Percentiles rank a stretch among this genome's conserved stretches.
phyloP scores from a whole-genome alignment of 1,140 invertebrate genomes.

The Cotesia chilonis region DNA sequence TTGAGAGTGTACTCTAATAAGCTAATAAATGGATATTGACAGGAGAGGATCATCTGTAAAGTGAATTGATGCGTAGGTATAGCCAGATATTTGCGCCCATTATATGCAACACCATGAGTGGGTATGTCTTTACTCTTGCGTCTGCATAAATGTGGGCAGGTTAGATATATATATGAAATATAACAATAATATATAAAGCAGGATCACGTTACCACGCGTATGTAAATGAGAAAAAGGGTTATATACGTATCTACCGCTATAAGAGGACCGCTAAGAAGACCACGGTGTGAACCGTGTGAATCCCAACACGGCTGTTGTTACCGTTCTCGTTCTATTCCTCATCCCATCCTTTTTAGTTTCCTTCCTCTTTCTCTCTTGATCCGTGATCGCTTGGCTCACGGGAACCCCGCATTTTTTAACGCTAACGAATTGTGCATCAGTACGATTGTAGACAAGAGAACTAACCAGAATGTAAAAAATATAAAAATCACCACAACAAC shows the following conservation, averaged over 20 bases:
- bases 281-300: constrained; percentile 38
- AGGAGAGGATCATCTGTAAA: constrained; percentile 16
- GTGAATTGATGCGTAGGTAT: background rate
- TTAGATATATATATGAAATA: background rate
- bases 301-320: constrained; percentile 39
- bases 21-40: constrained; percentile 14
- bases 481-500: too few species aligned
- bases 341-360: constrained; percentile 32
- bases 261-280: constrained; percentile 36
- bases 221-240: constrained; percentile 37
- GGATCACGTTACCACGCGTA: constrained; percentile 28
- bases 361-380: constrained; percentile 32
- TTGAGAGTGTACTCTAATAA: background rate
- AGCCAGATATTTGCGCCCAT: background rate
- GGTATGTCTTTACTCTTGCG: background rate
- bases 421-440: constrained; percentile 24
- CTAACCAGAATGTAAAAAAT: background rate
- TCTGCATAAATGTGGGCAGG: background rate
- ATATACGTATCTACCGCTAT: constrained; percentile 37
- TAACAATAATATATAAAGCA: constrained; percentile 37
- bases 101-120: background rate
- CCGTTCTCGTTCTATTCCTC: constrained; percentile 38
- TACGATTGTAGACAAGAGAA: background rate
- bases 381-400: constrained; percentile 34
- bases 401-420: constrained; percentile 31